Evolutionary conservation across 2,113 vertebrate species (phyloP), one percentile per base, ranked within the genome.

Genomic region (Neofelis nebulosa): DNA sequence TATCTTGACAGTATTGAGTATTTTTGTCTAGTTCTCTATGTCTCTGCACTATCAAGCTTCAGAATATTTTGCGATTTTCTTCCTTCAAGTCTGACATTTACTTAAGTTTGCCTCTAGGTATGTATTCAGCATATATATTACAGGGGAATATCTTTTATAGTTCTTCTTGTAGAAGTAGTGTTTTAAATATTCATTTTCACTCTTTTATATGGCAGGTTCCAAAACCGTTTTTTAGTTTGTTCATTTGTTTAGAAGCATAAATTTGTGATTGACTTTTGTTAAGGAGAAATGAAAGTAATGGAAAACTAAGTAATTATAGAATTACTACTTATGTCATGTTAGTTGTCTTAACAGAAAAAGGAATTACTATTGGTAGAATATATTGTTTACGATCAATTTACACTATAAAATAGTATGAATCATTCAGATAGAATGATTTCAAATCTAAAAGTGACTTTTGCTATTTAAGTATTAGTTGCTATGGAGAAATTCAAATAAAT

Each of bases 241-340:
- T 84, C 29, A 52, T 61, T 96, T 94, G 19, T 76, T 95, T 74
- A 25, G 31, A 73, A 91, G 33, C 93, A n/a, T 25, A 65, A 55
- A 14, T 92, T 90, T 90, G 29, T 91, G 57, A 55, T 52, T 94
- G 33, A 23, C 29, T 93, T 90, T 94, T 69, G 31, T 85, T 89
- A 84, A 97, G 21, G 29, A 65, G 19, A 78, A 82, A 68, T 27
- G 13, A 95, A 82, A 92, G 12, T 81, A 92, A 63, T 76, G 48
- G 33, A 50, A 95, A 86, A 52, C 23, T 82, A 86, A 95, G 23
- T 41, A 96, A 80, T 87, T 80, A 81, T 41, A 79, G 11, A 95
- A 66, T 86, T 93, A 14, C 94, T 95, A 91, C 68, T 83, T 61
- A 41, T 3, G 55, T 90, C 91, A 27, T 66, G 41, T 76, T 88